Percentiles rank a stretch among this genome's conserved stretches.
Evolutionary conservation across 92 coral and sea anemone species (phyloP).

Genomic region (Montipora capitata): DNA sequence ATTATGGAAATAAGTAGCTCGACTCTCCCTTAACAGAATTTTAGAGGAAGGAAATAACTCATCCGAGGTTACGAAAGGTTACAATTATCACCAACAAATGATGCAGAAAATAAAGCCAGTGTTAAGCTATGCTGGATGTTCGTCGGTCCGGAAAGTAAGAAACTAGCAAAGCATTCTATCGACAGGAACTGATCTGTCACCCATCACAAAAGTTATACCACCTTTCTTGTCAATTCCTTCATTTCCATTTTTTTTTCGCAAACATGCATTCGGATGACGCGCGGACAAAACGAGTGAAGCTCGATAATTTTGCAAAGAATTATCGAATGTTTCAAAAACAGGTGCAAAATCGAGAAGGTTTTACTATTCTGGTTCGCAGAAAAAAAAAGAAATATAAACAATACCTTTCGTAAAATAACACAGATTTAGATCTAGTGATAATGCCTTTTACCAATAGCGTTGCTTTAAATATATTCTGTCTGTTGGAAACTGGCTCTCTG

Average conservation of each 20-base stretch:
- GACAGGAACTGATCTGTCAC: not conserved
- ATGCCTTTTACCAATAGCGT: not conserved
- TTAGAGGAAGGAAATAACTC: not conserved
- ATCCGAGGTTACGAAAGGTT: too few species aligned
- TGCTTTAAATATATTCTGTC: not conserved
- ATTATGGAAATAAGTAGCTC: not conserved
- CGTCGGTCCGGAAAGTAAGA: not conserved
- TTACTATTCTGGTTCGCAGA: not conserved
- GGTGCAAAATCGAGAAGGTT: conserved; percentile 38
- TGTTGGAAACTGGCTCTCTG: not conserved
- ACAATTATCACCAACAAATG: not conserved
- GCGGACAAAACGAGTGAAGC: conserved; percentile 7
- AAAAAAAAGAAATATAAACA: not conserved
- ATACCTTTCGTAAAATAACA: not conserved
- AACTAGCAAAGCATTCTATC: conserved; percentile 4
- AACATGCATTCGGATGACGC: conserved; percentile 24
- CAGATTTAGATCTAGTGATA: not conserved
- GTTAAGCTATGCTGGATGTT: not conserved
- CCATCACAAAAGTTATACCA: conserved; percentile 26
- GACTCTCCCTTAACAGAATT: not conserved
- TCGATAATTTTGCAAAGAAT: conserved; percentile 20
- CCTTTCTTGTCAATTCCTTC: conserved; percentile 38
- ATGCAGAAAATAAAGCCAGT: not conserved
- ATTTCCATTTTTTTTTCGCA: conserved; percentile 14
- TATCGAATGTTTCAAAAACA: conserved; percentile 16